Evolutionary conservation across 2,797 vertebrate species (phyloP).

Genomic region (Ctenosaura bakeri): DNA sequence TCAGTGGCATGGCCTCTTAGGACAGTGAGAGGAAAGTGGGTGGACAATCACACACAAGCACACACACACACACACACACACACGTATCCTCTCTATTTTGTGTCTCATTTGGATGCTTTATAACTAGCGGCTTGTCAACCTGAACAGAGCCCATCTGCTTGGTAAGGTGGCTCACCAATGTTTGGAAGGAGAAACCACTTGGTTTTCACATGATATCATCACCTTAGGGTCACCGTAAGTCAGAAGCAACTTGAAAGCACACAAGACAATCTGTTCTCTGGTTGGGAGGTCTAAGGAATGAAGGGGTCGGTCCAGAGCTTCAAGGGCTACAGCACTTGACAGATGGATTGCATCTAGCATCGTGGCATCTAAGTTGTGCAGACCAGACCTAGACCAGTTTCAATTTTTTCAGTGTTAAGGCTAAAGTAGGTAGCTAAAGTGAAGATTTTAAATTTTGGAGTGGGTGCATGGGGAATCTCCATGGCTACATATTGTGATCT

Average conservation of each 20-base stretch:
- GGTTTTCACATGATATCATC: background rate
- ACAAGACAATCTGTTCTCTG: background rate
- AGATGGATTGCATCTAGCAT: background rate
- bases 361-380: background rate
- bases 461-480: background rate
- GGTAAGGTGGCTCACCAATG: background rate
- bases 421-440: background rate
- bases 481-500: background rate
- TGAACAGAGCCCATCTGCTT: background rate
- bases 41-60: too few species aligned
- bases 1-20: background rate
- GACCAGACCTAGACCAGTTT: background rate
- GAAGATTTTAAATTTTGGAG: background rate
- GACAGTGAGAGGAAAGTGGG: background rate
- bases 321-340: background rate
- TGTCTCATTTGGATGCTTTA: background rate
- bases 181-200: background rate
- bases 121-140: background rate
- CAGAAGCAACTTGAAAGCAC: too few species aligned
- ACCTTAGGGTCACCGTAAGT: too few species aligned
- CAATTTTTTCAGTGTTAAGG: background rate
- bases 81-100: background rate
- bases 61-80: too few species aligned
- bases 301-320: background rate
- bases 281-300: background rate